Conservation (phyloP, 2,113 vertebrate genomes). For the Limnothrissa miodon region DNA sequence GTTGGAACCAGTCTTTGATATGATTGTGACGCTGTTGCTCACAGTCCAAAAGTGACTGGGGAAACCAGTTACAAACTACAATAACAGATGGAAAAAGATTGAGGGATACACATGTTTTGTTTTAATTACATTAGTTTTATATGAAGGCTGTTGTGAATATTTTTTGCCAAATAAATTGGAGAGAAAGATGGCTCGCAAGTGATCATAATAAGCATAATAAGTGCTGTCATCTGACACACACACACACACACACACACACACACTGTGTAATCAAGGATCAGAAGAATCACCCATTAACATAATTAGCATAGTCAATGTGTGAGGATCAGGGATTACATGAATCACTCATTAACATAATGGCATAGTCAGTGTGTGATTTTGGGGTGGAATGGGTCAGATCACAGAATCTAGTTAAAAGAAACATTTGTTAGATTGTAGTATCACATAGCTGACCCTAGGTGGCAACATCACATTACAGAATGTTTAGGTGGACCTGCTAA, state of each 20-base stretch:
- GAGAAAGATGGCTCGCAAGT: neutral
- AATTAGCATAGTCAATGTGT: too few species aligned
- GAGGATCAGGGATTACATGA: too few species aligned
- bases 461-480: slow-evolving; percentile 11
- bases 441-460: neutral
- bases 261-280: too few species aligned
- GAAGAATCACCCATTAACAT: too few species aligned
- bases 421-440: neutral
- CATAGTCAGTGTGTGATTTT: too few species aligned
- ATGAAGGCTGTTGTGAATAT: neutral
- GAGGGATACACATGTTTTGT: neutral
- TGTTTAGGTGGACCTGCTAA: slow-evolving; percentile 11
- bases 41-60: neutral
- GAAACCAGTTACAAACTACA: neutral
- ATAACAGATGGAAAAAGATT: neutral
- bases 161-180: neutral
- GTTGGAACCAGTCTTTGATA: neutral
- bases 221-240: neutral
- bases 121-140: neutral
- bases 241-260: neutral
- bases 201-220: too few species aligned
- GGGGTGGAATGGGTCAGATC: too few species aligned
- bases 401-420: neutral
- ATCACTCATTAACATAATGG: too few species aligned
- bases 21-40: neutral